Base-by-base conservation (phyloP, 2,797 vertebrate genomes). In the Trematomus bernacchii region DNA sequence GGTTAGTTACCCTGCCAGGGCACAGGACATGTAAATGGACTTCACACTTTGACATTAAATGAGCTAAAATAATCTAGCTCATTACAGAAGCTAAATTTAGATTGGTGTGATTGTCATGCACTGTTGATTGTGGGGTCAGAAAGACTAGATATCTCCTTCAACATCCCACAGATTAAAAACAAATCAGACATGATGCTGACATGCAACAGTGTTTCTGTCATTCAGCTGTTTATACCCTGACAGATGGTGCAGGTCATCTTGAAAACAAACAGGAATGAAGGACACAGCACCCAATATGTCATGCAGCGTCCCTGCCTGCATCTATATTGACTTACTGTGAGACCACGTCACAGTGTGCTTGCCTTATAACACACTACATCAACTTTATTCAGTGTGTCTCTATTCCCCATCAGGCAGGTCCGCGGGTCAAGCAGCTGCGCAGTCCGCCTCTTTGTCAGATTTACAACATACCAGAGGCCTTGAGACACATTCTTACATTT, bases 251-350 rank as follows among this genome's bases (percentile, higher is more conserved):
- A 9, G 50, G 83, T 85, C 88, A 88, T 85, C 86, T 86, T 70
- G 77, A 92, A 91, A 90, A 91, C 89, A 87, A 84, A 91, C 89
- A 85, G 83, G 68, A 73, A 80, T 66, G 91, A 92, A 93, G 91
- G 91, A 88, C 90, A 85, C 75, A n/a, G 43, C 76, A 46, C 72
- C 77, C 67, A 78, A 79, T 71, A 85, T 84, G 88, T 83, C 90
- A 84, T 7, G 18, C 64, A 79, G 40, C 12, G 30, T 70, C 78
- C 81, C 80, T 37, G 52, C 59, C 86, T 89, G 76, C 81, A 77
- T 88, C 66, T 72, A 79, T 89, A 90, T 65, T 82, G 86, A 87
- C 89, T 89, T 85, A 84, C 77, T 65, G 66, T 70, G 81, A 87
- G 79, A 75, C 54, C 33, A 76, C 80, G 77, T 85, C 77, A 85